Conservation (phyloP, 2,797 vertebrate species). For the Scolopax rusticola region DNA sequence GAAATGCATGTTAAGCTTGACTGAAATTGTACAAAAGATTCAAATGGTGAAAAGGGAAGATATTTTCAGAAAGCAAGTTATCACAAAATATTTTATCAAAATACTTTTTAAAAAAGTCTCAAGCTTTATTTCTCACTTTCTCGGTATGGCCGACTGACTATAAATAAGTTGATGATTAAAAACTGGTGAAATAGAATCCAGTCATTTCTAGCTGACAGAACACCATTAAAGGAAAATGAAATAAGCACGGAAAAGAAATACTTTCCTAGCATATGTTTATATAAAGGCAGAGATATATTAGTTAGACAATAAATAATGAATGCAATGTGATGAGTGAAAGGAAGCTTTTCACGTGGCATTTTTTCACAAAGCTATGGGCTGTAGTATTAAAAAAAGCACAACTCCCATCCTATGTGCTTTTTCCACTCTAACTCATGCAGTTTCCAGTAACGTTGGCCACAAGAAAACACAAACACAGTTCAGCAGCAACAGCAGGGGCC, state of each 20-base stretch:
- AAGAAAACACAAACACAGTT: background rate
- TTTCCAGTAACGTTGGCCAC: background rate
- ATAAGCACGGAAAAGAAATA: background rate
- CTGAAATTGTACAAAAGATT: background rate
- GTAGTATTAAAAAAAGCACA: background rate
- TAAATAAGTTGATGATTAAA: background rate
- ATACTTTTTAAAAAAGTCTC: background rate
- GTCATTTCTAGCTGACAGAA: background rate
- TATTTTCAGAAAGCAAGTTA: background rate
- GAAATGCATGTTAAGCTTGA: background rate
- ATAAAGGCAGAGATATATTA: background rate
- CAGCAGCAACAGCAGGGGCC: background rate
- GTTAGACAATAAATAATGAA: background rate
- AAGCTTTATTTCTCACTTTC: background rate
- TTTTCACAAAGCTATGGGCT: background rate
- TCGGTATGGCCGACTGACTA: fast-evolving
- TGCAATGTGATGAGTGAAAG: background rate
- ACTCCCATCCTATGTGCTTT: background rate
- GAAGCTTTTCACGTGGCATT: background rate
- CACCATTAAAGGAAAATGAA: background rate
- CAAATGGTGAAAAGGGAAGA: background rate
- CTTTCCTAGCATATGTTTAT: background rate
- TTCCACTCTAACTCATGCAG: background rate
- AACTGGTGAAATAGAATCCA: background rate
- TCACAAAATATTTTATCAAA: background rate